These are phyloP conservation scores for Ptychoptera contaminata DNA, from an alignment of 2,888 invertebrate genomes.

Conservation along the genomic window DNA sequence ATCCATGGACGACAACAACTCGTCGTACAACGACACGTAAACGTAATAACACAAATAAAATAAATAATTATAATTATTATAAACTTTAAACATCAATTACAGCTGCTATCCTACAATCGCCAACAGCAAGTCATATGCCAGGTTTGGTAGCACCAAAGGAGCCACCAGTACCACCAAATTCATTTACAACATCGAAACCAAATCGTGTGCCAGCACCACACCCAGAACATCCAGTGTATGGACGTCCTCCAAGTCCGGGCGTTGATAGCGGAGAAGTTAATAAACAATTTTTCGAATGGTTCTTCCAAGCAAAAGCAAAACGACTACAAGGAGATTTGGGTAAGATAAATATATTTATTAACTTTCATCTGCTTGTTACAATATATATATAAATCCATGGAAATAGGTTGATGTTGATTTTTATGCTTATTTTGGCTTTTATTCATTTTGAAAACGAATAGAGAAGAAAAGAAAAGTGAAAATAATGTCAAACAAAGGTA, in stretches of 20 bases:
- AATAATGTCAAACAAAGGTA: too few relatives aligned
- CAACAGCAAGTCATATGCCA: conserved; percentile 9
- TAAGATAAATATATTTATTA: conserved; percentile 1
- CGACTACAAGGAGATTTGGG: conserved; percentile 7
- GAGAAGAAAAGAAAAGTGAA: neutral
- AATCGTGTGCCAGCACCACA: neutral
- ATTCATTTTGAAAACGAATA: neutral
- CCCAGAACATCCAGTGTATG: neutral
- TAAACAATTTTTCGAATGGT: conserved; percentile 12
- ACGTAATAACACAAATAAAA: too few relatives aligned
- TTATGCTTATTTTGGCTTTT: neutral
- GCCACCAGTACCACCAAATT: conserved; percentile 3
- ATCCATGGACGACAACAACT: conserved; percentile 18
- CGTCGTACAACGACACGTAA: neutral
- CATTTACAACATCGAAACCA: neutral
- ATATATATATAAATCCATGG: neutral
- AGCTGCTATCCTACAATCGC: conserved; percentile 1
- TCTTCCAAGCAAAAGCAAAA: conserved; percentile 12
- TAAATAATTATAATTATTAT: too few relatives aligned
- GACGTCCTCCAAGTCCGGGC: neutral
- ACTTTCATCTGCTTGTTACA: neutral
- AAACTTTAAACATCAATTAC: too few relatives aligned
- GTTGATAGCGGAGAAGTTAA: neutral
- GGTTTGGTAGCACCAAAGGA: conserved; percentile 7
- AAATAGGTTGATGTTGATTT: neutral